Conservation (phyloP, 2,888 invertebrate species). For the Apodemia duryi region DNA sequence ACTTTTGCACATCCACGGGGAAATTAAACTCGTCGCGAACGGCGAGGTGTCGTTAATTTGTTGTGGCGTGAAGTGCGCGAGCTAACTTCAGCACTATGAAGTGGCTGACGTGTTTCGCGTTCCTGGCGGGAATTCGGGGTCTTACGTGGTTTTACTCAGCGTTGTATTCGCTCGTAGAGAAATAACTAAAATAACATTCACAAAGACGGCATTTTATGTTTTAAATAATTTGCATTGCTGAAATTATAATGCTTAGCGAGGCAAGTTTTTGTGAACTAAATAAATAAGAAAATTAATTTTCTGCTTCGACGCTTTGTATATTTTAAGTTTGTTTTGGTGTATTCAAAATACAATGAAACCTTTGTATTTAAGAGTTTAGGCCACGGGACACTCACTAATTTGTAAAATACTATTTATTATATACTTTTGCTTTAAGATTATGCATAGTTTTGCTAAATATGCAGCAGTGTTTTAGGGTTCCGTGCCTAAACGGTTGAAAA, state of each 20-base stretch:
- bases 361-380: background rate
- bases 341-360: too few species aligned
- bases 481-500: too few species aligned
- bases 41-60: constrained; percentile 61
- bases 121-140: constrained; percentile 16
- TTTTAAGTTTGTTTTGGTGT: too few species aligned
- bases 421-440: too few species aligned
- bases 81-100: constrained; percentile 20
- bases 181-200: constrained; percentile 5
- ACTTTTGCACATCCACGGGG: constrained; percentile 52
- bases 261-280: background rate
- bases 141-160: background rate
- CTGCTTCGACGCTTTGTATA: background rate
- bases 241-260: background rate
- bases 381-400: too few species aligned
- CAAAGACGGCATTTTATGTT: constrained; percentile 6
- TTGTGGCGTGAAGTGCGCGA: constrained; percentile 44
- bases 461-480: too few species aligned
- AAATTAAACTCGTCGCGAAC: constrained; percentile 63
- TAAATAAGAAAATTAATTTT: background rate
- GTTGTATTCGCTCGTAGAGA: background rate
- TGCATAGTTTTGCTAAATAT: too few species aligned
- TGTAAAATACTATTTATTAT: too few species aligned
- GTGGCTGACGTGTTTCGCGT: constrained; percentile 24
- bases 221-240: background rate